Evolutionary conservation across 1,140 invertebrate species (phyloP), one percentile per base, ranked within the genome.

Genomic region (Lordiphosa mommai): DNA sequence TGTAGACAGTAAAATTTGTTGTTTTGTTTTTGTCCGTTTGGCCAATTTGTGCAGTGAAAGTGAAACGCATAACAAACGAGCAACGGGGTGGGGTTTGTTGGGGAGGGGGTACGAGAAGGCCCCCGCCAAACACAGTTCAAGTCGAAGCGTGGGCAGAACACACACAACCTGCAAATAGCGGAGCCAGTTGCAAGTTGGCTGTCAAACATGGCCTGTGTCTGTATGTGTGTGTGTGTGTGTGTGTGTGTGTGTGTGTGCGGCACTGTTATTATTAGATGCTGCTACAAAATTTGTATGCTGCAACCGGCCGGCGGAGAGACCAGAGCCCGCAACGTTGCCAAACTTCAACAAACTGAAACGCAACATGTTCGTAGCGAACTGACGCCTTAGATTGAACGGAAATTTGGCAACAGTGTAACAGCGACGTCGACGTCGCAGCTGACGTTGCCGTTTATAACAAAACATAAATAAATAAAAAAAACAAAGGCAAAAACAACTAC

Each of bases 291-390:
- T 27, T 27, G 23, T 27, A 27, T 27, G 23, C 23, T 23, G 4
- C 20, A 23, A 23, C 20, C 20, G 20, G 27, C 4, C 29, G 20
- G 20, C 13, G 29, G 4, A 9, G 6, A 23, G 2, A 29, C n/a
- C n/a, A n/a, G n/a, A n/a, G n/a, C n/a, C n/a, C n/a, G 57, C 50
- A 49, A 36, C 44, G 76, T 82, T 82, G 77, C 63, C 72, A 47
- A 13, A 32, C 58, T 82, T 82, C 77, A 68, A 20, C n/a, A 27
- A 27, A 27, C 7, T 27, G 23, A 27, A 27, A 27, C 23, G 23
- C 23, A 27, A 32, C 27, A 61, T 33, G 61, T 36, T 64, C 30
- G 50, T 44, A 33, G 38, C 44, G 12, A 34, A 51, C n/a, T n/a
- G n/a, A n/a, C n/a, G n/a, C n/a, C n/a, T n/a, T n/a, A n/a, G n/a